These are phyloP conservation scores for Drosophila hawaiiensis DNA, from an alignment of 2,888 invertebrate genomes.

Conservation along the genomic window DNA sequence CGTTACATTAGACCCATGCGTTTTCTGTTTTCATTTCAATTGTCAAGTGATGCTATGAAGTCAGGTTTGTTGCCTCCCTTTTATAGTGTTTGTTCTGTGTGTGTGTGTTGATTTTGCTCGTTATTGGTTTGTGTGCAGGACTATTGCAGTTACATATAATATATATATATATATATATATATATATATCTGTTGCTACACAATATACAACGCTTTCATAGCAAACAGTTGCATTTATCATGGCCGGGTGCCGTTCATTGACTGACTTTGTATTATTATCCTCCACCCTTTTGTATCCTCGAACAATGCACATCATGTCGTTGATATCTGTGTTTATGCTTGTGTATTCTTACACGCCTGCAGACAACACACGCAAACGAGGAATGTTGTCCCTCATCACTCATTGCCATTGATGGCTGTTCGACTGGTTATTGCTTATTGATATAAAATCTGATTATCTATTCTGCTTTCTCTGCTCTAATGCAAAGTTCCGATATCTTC, in stretches of 20 bases:
- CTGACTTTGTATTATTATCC: conserved; percentile 45
- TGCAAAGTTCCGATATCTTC: conserved; percentile 41
- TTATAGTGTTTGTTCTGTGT: conserved; percentile 27
- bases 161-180: background rate
- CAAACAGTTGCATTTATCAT: conserved; percentile 64
- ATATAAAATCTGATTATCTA: conserved; percentile 66
- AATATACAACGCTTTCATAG: conserved; percentile 46
- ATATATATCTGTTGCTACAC: conserved; percentile 29
- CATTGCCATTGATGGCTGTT: conserved; percentile 39
- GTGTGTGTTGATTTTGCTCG: conserved; percentile 25
- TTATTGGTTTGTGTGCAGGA: conserved; percentile 37
- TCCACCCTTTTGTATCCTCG: conserved; percentile 26
- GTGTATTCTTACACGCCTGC: conserved; percentile 10
- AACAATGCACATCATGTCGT: conserved; percentile 50
- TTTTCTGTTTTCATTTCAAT: conserved; percentile 62
- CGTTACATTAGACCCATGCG: conserved; percentile 17
- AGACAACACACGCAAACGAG: background rate
- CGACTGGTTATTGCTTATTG: conserved; percentile 71
- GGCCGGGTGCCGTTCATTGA: conserved; percentile 57
- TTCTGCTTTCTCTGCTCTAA: conserved; percentile 35
- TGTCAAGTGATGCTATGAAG: conserved; percentile 68
- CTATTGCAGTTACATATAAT: conserved; percentile 43
- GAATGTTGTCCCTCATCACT: conserved; percentile 32
- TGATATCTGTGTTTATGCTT: conserved; percentile 5
- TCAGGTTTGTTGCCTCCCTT: conserved; percentile 37